Evolutionary conservation across 2,888 invertebrate genomes (phyloP), one percentile per base, ranked within the genome.

Genomic region (Oegoconia quadripuncta): DNA sequence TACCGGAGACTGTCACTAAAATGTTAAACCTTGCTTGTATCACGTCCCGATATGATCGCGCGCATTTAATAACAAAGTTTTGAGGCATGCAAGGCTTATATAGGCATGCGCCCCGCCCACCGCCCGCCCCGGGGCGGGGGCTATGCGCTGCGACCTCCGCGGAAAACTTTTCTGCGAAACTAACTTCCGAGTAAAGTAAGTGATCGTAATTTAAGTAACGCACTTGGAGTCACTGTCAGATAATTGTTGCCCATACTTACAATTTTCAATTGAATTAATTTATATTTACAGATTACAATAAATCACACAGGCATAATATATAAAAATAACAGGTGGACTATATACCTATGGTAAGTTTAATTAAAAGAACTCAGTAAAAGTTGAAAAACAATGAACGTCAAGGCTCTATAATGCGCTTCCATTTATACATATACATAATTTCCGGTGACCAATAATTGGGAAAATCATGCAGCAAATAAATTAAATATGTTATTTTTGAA

Each of bases 61-160:
- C 74, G 73, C 75, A 74, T 83, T 69, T 72, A 83, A 77, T 82
- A 78, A 74, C 75, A 77, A 79, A 75, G 63, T 75, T 78, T 71
- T 68, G 59, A 70, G 68, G 62, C 71, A 59, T 69, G 74, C 78
- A 59, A 54, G 59, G 67, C 77, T 86, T 86, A 82, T 86, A 86
- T 84, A 86, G 75, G 50, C 34, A 51, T 46, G 62, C 70, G 80
- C 76, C 59, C 82, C 86, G 84, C 86, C 86, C 72, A 80, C 68
- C 66, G 64, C 59, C 76, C 74, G 76, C 76, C 73, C 56, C 48
- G 50, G 68, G 80, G 79, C 76, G 82, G 74, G 69, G 64, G 40
- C 41, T 45, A 52, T 48, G 50, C 27, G 13, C 26, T 26, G 44
- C 58, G 58, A 61, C 55, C 55, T 52, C 55, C 64, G 58, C 51